These are phyloP conservation scores for Bacillus rossius DNA, from an alignment of 1,140 invertebrate species.

Conservation along the genomic window DNA sequence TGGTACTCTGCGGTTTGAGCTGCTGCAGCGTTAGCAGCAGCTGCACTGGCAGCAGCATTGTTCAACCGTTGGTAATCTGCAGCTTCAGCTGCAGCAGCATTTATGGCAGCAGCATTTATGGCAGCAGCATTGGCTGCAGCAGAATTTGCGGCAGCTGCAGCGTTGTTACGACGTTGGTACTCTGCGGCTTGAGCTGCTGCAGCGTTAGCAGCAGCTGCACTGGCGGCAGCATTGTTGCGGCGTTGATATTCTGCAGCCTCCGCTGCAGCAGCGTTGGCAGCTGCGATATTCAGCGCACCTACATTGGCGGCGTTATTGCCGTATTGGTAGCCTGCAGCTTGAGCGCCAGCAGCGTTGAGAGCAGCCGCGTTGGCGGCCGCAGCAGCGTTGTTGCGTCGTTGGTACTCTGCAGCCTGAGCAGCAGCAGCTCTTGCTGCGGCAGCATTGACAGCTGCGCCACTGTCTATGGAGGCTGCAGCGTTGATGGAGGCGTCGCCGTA, in stretches of 20 bases:
- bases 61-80: no score
- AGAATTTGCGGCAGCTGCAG: no score
- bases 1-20: not conserved
- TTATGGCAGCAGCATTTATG: no score
- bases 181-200: no score
- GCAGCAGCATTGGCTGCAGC: no score
- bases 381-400: no score
- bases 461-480: not conserved
- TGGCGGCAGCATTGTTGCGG: no score
- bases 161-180: no score
- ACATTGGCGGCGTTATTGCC: not conserved
- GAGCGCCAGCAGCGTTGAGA: not conserved
- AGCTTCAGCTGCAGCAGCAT: no score
- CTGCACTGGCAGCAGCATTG: not conserved
- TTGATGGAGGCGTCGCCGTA: constrained; percentile 11
- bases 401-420: no score
- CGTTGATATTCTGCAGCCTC: not conserved
- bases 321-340: not conserved
- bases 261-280: not conserved
- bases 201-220: no score
- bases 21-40: not conserved
- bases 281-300: not conserved
- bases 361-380: not conserved
- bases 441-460: not conserved
- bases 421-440: not conserved